A percentile compares a stretch with the other conserved stretches of the same genome.
phyloP scores from a whole-genome alignment of 2,797 vertebrate species.

The Chelonia mydas region DNA sequence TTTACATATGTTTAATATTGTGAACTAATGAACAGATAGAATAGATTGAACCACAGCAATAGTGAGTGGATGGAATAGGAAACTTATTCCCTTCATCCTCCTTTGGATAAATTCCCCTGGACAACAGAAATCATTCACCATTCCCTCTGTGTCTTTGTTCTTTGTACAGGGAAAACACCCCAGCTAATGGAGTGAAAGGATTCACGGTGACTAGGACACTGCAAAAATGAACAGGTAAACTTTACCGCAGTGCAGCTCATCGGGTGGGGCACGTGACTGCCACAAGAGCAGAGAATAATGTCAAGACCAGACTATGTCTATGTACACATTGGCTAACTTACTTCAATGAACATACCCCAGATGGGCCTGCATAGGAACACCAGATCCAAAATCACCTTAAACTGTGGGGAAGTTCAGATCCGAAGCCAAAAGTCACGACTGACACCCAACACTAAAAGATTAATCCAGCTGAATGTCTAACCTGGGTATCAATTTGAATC shows the following conservation, averaged over 20 bases:
- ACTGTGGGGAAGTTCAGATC: neutral
- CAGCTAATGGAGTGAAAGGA: rapidly evolving
- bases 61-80: neutral
- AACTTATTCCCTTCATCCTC: neutral
- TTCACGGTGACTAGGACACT: neutral
- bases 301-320: neutral
- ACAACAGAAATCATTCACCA: neutral
- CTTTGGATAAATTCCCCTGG: neutral
- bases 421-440: neutral
- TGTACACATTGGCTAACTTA: rapidly evolving
- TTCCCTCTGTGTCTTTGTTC: neutral
- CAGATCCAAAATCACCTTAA: rapidly evolving
- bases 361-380: rapidly evolving
- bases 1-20: neutral
- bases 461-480: neutral
- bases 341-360: neutral
- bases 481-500: neutral
- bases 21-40: neutral
- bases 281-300: neutral
- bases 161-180: neutral
- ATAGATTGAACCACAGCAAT: neutral
- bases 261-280: neutral
- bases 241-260: neutral
- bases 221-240: conserved; percentile 63
- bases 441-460: neutral